Evolutionary conservation across 2,797 vertebrate species (phyloP).

Genomic region (Pseudomugil tenellus): DNA sequence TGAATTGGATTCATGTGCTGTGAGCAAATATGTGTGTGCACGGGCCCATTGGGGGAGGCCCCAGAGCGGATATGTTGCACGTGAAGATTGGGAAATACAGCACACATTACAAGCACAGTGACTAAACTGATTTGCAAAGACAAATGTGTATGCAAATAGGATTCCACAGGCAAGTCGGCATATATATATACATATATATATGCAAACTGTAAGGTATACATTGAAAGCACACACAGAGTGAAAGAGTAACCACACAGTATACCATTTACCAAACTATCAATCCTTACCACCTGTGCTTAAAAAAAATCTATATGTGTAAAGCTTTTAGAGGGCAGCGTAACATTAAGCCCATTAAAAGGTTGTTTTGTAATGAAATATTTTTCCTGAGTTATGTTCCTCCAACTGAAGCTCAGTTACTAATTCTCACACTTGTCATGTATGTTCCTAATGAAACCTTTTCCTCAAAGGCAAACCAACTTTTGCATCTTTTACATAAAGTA

Average conservation of each 20-base stretch:
- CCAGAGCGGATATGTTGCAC: slow-evolving; percentile 19
- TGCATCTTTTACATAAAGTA: not conserved
- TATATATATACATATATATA: slow-evolving; percentile 19
- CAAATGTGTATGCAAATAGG: slow-evolving; percentile 41
- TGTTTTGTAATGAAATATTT: slow-evolving; percentile 22
- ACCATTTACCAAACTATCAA: slow-evolving; percentile 36
- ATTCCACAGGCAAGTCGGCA: slow-evolving; percentile 10
- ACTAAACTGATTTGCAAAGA: slow-evolving; percentile 33
- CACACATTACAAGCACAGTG: slow-evolving; percentile 28
- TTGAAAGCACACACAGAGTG: slow-evolving; percentile 24
- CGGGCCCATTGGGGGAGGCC: not conserved
- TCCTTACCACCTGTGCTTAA: slow-evolving; percentile 20
- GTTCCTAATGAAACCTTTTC: not conserved
- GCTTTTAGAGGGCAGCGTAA: slow-evolving; percentile 37
- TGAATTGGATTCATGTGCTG: slow-evolving; percentile 27
- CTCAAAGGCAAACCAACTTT: not conserved
- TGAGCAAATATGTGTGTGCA: slow-evolving; percentile 7
- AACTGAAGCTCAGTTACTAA: slow-evolving; percentile 18
- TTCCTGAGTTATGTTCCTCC: slow-evolving; percentile 7
- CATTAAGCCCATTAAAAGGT: slow-evolving; percentile 21
- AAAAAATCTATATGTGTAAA: slow-evolving; percentile 50
- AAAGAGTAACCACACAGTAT: slow-evolving; percentile 28
- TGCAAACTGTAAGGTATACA: slow-evolving; percentile 20
- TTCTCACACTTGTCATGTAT: slow-evolving; percentile 18
- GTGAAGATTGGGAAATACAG: slow-evolving; percentile 20